These are phyloP conservation scores for Drosophila prolongata DNA, from an alignment of 2,888 invertebrate species.

Conservation along the genomic window DNA sequence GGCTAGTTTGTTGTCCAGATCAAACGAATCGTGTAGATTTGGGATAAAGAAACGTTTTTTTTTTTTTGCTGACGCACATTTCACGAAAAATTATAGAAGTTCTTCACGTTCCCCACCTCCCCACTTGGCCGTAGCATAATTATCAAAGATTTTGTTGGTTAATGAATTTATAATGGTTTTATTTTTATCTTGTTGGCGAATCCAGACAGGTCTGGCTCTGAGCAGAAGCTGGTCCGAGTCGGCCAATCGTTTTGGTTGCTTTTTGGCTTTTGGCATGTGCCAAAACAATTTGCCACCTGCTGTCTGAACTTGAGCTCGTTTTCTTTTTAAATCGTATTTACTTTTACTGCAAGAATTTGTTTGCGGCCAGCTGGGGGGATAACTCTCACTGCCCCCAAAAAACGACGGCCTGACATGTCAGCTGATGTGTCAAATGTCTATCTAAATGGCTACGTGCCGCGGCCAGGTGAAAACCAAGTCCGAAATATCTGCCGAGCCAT, in stretches of 20 bases:
- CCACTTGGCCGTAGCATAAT: conserved; percentile 35
- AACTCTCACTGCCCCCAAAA: conserved; percentile 70
- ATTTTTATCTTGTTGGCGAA: conserved; percentile 22
- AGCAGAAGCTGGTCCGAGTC: conserved; percentile 20
- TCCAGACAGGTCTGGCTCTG: conserved; percentile 56
- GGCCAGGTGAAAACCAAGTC: conserved; percentile 59
- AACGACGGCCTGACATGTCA: conserved; percentile 48
- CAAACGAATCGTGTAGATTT: conserved; percentile 39
- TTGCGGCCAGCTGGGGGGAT: conserved; percentile 10
- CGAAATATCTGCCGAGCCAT: conserved; percentile 32
- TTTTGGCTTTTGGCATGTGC: conserved; percentile 58
- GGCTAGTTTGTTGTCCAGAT: conserved; percentile 52
- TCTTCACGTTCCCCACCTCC: background rate
- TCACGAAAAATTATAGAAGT: conserved; percentile 43
- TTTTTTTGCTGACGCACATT: conserved; percentile 67
- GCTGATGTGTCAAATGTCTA: conserved; percentile 40
- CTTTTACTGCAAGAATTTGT: conserved; percentile 72
- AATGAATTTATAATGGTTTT: conserved; percentile 65
- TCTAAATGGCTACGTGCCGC: conserved; percentile 48
- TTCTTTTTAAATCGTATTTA: conserved; percentile 37
- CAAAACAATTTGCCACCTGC: conserved; percentile 65
- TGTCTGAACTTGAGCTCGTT: conserved; percentile 54
- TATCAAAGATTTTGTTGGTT: conserved; percentile 51
- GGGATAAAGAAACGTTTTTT: conserved; percentile 26
- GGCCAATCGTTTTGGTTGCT: conserved; percentile 3